phyloP scores from a whole-genome alignment of 2,888 invertebrate species.

The Amphipoea lucens region DNA sequence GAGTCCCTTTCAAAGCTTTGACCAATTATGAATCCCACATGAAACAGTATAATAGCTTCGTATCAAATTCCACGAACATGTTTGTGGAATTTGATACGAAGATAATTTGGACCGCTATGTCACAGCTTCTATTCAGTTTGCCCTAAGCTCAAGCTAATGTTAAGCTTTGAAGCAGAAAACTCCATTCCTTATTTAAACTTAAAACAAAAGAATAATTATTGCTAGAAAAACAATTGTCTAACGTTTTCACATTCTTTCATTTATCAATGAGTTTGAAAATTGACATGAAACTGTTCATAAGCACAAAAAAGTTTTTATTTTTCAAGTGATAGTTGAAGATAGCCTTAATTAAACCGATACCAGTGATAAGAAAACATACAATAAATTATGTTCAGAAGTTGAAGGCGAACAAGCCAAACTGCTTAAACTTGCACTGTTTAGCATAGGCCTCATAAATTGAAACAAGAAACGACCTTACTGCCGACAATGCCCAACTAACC shows the following conservation, averaged over 20 bases:
- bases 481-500: slow-evolving; percentile 34
- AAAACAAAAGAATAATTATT: too few species aligned
- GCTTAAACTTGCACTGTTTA: slow-evolving; percentile 33
- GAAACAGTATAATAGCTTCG: background rate
- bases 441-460: slow-evolving; percentile 40
- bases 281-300: background rate
- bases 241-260: background rate
- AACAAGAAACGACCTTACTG: slow-evolving; percentile 32
- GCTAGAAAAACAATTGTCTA: too few species aligned
- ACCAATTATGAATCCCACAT: background rate
- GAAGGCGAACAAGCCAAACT: slow-evolving; percentile 6
- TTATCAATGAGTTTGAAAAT: background rate
- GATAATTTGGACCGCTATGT: slow-evolving; percentile 3
- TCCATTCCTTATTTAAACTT: background rate
- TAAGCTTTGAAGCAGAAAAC: background rate
- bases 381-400: background rate
- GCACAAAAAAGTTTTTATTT: background rate
- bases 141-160: background rate
- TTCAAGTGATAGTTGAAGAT: background rate
- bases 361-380: background rate
- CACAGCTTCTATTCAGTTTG: slow-evolving; percentile 8
- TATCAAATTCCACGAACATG: slow-evolving; percentile 19
- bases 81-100: too few species aligned
- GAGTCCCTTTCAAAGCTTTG: background rate
- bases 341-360: background rate